phyloP scores from a whole-genome alignment of 2,888 invertebrate species.

The Heliconius ethilla region DNA sequence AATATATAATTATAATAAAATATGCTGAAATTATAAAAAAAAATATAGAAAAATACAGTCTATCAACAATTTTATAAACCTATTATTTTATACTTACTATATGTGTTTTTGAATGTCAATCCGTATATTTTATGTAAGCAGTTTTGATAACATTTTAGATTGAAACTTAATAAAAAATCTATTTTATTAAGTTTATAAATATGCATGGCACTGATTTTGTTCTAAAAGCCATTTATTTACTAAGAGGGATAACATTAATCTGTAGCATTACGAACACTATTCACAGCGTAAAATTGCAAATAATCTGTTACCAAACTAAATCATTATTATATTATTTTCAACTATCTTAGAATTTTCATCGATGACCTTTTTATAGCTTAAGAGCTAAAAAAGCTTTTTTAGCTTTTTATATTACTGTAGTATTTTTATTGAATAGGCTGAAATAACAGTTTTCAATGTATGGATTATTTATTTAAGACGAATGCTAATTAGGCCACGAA shows the following conservation, averaged over 20 bases:
- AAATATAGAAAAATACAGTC: not conserved
- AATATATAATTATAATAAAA: not conserved
- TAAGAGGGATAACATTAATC: slow-evolving; percentile 13
- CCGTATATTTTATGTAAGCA: not conserved
- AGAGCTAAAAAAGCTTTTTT: slow-evolving; percentile 26
- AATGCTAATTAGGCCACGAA: too few species aligned
- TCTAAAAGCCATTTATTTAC: not conserved
- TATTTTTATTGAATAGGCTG: too few species aligned
- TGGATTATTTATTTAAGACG: too few species aligned
- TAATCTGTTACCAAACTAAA: slow-evolving; percentile 33
- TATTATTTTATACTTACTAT: not conserved
- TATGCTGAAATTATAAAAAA: not conserved
- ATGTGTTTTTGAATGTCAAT: not conserved
- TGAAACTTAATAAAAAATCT: not conserved
- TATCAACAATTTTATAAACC: not conserved
- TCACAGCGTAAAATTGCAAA: slow-evolving; percentile 27
- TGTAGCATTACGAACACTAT: slow-evolving; percentile 5
- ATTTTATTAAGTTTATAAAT: not conserved
- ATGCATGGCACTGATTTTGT: not conserved
- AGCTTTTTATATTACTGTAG: too few species aligned
- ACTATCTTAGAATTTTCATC: slow-evolving; percentile 42
- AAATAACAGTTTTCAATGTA: too few species aligned
- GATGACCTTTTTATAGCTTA: slow-evolving; percentile 37
- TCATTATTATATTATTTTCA: slow-evolving; percentile 26
- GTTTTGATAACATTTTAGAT: not conserved